Percentiles rank a stretch among this genome's conserved stretches.
phyloP scores from a whole-genome alignment of 2,113 vertebrate genomes.

The Lontra canadensis region DNA sequence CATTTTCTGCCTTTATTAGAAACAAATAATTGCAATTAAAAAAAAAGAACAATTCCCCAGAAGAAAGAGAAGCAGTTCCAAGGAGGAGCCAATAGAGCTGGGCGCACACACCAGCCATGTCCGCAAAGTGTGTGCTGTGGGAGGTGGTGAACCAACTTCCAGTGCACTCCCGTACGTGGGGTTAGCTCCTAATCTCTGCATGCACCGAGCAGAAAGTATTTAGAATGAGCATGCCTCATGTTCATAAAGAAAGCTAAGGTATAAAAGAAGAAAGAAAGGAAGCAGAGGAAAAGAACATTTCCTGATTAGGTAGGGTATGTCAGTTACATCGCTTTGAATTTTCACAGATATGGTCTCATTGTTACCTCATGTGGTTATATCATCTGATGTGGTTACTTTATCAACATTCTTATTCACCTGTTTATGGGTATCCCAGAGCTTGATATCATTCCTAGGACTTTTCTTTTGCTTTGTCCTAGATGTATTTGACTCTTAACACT shows the following conservation, averaged over 20 bases:
- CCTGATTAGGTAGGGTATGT: not conserved
- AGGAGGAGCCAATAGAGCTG: not conserved
- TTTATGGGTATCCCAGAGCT: not conserved
- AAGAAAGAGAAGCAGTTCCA: not conserved
- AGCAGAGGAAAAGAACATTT: not conserved
- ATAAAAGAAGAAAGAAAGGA: not conserved
- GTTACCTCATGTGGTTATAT: too few relatives aligned
- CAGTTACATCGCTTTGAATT: not conserved
- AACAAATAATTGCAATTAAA: not conserved
- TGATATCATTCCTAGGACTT: not conserved
- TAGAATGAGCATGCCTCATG: not conserved
- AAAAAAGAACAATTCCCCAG: not conserved
- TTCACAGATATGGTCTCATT: fast-evolving
- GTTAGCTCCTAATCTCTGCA: not conserved
- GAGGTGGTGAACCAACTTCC: fast-evolving
- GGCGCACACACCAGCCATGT: fast-evolving
- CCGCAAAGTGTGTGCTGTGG: fast-evolving
- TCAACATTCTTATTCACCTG: not conserved
- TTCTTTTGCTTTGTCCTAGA: not conserved
- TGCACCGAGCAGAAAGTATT: too few relatives aligned
- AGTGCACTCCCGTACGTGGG: fast-evolving
- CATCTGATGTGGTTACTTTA: too few relatives aligned
- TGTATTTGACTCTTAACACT: not conserved
- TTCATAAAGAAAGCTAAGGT: not conserved
- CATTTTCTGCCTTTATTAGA: not conserved